phyloP scores from a whole-genome alignment of 2,797 vertebrate genomes.

The Micromesistius poutassou region DNA sequence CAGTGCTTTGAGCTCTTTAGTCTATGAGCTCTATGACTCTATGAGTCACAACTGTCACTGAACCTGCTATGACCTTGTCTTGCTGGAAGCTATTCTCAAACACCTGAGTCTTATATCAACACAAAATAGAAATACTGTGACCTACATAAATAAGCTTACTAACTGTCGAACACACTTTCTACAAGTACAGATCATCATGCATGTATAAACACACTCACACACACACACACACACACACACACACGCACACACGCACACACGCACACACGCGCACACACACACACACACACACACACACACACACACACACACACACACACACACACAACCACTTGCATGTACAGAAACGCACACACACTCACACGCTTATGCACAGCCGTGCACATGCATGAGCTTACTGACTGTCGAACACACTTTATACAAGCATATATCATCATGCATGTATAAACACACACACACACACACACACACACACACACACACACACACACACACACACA shows the following conservation, averaged over 20 bases:
- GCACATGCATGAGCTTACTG: neutral
- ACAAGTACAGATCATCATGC: neutral
- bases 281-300: too few species aligned
- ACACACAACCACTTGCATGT: too few species aligned
- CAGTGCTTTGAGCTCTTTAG: conserved; percentile 25
- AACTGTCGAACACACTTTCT: neutral
- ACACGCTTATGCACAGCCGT: too few species aligned
- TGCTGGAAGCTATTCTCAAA: conserved; percentile 25
- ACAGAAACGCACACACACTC: too few species aligned
- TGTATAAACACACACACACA: too few species aligned
- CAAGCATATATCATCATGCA: neutral
- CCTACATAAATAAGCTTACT: neutral
- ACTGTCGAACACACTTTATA: neutral
- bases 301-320: too few species aligned
- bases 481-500: too few species aligned
- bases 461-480: too few species aligned
- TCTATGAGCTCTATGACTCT: conserved; percentile 25
- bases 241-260: too few species aligned
- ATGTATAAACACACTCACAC: neutral
- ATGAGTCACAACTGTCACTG: conserved; percentile 56
- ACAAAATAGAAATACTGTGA: conserved; percentile 4
- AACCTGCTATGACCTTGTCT: conserved; percentile 33
- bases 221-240: neutral
- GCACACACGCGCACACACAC: too few species aligned
- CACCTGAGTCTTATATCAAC: conserved; percentile 16